Evolutionary conservation across 30 jellyfish, hydroid and myxozoan species (phyloP), one percentile per base, ranked within the genome.

Genomic region (Pseudorhiza aurosa): DNA sequence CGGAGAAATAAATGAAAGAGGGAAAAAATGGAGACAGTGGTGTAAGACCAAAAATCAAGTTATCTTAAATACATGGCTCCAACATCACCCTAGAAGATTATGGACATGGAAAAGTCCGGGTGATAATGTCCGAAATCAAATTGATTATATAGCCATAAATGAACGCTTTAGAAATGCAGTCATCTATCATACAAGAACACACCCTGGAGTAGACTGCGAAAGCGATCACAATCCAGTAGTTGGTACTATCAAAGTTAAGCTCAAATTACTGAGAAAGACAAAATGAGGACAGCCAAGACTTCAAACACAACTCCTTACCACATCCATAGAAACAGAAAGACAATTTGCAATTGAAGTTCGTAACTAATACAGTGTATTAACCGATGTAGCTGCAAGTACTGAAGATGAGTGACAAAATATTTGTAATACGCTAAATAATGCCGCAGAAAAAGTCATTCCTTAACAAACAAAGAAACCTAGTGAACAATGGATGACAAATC

Each of bases 21-120:
- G 67, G 19, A 68, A 75, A 75, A 58, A 25, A 53, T 39, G 63
- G 81, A 31, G n/a, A 1, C 33, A 75, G 37, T 75, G 77, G 78
- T 75, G 88, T 26, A 35, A 21, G 24, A 26, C 47, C 8, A 55
- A 75, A 27, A 4, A 27, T 9, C 65, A 2, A 14, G 77, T 37
- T 4, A 46, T 69, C 24, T 2, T 10, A 35, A 69, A 69, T 46
- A 69, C 83, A 10, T 37, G 42, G 30, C 42, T 37, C 26, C n/a
- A 39, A 15, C 78, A 69, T 21, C 83, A 69, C 46, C 36, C 77
- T 4, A 37, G 62, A 22, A 69, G 83, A 46, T 24, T 37, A 19
- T 69, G 45, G 37, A 75, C 75, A 35, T 75, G 86, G 86, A 53
- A 32, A 1, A 73, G 78, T 58, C 87, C 87, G 21, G 78, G 87